A percentile compares a stretch with the other conserved stretches of the same genome.
Conservation (phyloP, 2,888 invertebrate genomes). For the Clepsis dumicolana region DNA sequence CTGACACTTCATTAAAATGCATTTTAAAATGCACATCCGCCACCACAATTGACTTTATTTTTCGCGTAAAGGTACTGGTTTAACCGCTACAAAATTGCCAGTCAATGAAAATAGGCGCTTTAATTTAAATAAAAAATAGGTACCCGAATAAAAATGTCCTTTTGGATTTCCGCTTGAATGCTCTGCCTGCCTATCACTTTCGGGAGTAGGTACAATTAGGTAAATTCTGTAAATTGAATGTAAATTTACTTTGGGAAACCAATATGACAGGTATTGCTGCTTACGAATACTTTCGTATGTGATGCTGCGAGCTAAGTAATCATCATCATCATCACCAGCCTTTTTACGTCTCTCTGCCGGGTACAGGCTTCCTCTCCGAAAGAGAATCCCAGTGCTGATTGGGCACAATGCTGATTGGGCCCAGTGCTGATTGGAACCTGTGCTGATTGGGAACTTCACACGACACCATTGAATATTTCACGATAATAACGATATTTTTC, state of each 20-base stretch:
- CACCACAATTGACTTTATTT: slow-evolving; percentile 8
- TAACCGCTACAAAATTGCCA: slow-evolving; percentile 27
- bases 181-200: not conserved
- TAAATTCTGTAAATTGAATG: slow-evolving; percentile 12
- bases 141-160: not conserved
- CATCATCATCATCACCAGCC: no score
- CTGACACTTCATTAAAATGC: slow-evolving; percentile 1
- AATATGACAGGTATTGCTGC: not conserved
- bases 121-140: slow-evolving; percentile 24
- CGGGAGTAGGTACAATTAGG: slow-evolving; percentile 8
- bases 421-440: no score
- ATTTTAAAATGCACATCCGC: not conserved
- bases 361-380: no score
- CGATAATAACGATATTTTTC: no score
- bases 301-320: not conserved
- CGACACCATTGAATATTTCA: no score
- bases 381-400: no score
- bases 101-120: slow-evolving; percentile 24
- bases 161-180: slow-evolving; percentile 3
- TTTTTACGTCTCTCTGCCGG: no score
- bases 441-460: no score
- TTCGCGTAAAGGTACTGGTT: slow-evolving; percentile 9
- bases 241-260: not conserved
- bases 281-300: not conserved
- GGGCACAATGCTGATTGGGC: no score